Conservation (phyloP, 2,113 vertebrate genomes). For the Melanerpes formicivorus region DNA sequence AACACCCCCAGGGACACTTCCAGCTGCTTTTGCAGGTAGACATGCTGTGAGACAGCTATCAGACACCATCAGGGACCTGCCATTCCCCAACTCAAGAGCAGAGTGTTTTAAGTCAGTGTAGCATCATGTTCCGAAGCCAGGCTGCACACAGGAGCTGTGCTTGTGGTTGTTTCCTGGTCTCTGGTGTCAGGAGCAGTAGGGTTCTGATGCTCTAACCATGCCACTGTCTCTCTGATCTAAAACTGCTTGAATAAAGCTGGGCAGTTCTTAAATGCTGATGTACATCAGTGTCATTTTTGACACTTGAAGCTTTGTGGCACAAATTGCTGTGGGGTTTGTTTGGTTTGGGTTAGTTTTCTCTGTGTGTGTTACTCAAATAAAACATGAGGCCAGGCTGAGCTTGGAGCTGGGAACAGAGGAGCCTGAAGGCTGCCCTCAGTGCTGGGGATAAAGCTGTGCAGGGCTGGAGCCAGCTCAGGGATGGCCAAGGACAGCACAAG, state of each 20-base stretch:
- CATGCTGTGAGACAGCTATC: not conserved
- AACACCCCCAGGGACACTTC: too few relatives aligned
- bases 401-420: too few relatives aligned
- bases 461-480: too few relatives aligned
- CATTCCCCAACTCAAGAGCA: not conserved
- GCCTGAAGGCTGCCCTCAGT: too few relatives aligned
- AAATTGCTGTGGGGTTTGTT: too few relatives aligned
- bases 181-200: not conserved
- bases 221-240: not conserved
- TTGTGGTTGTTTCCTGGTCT: not conserved
- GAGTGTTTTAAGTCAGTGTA: not conserved
- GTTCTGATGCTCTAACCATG: not conserved
- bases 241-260: not conserved
- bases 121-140: not conserved
- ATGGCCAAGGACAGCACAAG: too few relatives aligned
- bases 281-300: not conserved
- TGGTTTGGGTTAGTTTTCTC: too few relatives aligned
- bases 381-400: too few relatives aligned
- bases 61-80: not conserved
- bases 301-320: not conserved
- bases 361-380: too few relatives aligned
- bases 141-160: not conserved
- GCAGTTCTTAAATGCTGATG: not conserved
- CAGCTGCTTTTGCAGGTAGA: not conserved
- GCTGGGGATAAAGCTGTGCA: too few relatives aligned